These are phyloP conservation scores for Diogma glabrata DNA, from an alignment of 2,888 invertebrate genomes.

Conservation along the genomic window DNA sequence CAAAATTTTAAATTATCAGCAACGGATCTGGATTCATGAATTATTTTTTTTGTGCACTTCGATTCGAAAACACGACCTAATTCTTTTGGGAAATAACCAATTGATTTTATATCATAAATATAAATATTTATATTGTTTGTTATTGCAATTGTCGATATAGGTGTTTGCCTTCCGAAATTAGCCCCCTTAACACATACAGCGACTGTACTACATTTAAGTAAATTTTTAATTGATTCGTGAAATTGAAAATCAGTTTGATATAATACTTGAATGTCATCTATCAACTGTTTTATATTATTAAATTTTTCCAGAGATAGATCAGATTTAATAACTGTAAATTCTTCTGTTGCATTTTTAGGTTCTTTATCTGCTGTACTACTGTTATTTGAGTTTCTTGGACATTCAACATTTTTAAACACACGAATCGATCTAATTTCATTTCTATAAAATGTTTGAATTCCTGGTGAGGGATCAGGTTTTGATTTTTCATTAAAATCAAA, in stretches of 20 bases:
- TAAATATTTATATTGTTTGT: neutral
- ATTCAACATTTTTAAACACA: conserved; percentile 7
- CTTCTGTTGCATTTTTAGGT: too few relatives aligned
- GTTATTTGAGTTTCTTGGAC: too few relatives aligned
- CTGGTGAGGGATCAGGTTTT: neutral
- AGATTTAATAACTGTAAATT: too few relatives aligned
- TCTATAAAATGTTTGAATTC: conserved; percentile 15
- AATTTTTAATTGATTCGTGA: neutral
- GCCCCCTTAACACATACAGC: neutral
- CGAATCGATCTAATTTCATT: conserved; percentile 16
- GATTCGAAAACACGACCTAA: neutral
- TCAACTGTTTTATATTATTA: neutral
- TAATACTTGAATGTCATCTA: neutral
- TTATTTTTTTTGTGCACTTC: neutral
- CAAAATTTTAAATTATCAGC: neutral
- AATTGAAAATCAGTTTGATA: neutral
- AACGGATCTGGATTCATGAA: neutral
- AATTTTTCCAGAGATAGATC: neutral
- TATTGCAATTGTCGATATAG: neutral
- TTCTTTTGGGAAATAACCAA: neutral
- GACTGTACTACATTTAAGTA: neutral
- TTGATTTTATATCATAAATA: neutral
- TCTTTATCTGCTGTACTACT: too few relatives aligned
- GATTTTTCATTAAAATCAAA: conserved; percentile 12
- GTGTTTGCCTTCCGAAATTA: neutral